Percentiles rank a stretch among this genome's conserved stretches.
These are phyloP conservation scores for Nothoprocta pentlandii DNA, from an alignment of 2,113 vertebrate species.

Conservation along the genomic window DNA sequence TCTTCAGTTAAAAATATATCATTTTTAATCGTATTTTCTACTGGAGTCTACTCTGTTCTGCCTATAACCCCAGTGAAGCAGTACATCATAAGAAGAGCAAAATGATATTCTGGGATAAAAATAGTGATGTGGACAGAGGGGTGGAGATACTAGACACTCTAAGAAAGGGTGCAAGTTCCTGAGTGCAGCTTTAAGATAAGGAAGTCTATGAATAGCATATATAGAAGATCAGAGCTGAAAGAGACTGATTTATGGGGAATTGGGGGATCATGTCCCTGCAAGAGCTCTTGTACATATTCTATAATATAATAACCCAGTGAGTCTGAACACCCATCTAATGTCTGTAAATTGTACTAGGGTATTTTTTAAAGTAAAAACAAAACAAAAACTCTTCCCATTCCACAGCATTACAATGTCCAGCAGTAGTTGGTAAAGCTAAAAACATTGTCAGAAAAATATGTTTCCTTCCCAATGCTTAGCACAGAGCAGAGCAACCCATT, in stretches of 20 bases:
- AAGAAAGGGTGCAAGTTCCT: not conserved
- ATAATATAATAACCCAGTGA: not conserved
- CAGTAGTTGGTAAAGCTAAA: not conserved
- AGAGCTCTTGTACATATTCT: not conserved
- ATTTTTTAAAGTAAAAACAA: not conserved
- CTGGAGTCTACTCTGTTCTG: not conserved
- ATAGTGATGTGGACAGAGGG: not conserved
- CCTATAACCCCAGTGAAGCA: not conserved
- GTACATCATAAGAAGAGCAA: not conserved
- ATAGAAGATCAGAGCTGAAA: not conserved
- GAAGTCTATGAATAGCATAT: not conserved
- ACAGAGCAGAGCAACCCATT: not conserved
- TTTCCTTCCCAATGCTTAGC: not conserved
- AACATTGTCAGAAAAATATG: slow-evolving; percentile 10
- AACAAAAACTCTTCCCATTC: not conserved
- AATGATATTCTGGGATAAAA: not conserved
- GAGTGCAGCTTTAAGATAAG: not conserved
- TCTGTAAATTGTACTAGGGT: fast-evolving
- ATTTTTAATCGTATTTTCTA: not conserved
- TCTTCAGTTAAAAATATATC: not conserved
- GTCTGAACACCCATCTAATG: not conserved
- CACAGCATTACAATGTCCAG: not conserved
- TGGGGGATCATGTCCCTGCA: not conserved
- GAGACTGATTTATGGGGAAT: not conserved
- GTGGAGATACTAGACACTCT: not conserved